Evolutionary conservation across 2,113 vertebrate genomes (phyloP).

Genomic region (Struthidea cinerea): DNA sequence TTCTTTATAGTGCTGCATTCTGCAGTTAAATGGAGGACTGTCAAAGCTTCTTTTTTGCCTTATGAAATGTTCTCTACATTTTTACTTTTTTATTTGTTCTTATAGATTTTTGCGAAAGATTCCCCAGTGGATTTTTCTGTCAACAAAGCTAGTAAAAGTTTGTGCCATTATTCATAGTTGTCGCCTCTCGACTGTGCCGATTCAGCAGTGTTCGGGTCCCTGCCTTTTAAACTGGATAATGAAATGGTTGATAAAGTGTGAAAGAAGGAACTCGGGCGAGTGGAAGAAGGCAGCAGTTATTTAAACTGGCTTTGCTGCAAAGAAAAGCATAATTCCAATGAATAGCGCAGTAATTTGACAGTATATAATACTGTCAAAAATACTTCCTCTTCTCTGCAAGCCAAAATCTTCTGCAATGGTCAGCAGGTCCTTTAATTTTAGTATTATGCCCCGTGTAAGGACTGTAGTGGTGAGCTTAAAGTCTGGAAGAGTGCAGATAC

Average conservation of each 20-base stretch:
- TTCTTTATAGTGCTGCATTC: background rate
- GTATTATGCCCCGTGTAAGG: background rate
- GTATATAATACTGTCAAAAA: background rate
- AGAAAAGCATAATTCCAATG: background rate
- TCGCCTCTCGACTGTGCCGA: fast-evolving
- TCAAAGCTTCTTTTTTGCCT: background rate
- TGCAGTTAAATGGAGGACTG: background rate
- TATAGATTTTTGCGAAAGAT: background rate
- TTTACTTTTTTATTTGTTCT: background rate
- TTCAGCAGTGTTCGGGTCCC: background rate
- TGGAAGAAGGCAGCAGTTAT: background rate
- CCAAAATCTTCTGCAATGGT: background rate
- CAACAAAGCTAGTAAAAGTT: background rate
- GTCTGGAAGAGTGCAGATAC: background rate
- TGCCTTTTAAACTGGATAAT: background rate
- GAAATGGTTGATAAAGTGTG: background rate
- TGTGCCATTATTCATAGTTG: background rate
- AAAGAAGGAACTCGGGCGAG: background rate
- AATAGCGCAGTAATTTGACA: background rate
- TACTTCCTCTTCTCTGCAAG: background rate
- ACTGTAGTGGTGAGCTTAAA: background rate
- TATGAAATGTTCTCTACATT: background rate
- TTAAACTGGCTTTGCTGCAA: background rate
- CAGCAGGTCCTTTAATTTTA: background rate
- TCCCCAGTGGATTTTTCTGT: background rate